Base-by-base conservation (phyloP, 1,140 invertebrate species). In the Cardiocondyla obscurior region DNA sequence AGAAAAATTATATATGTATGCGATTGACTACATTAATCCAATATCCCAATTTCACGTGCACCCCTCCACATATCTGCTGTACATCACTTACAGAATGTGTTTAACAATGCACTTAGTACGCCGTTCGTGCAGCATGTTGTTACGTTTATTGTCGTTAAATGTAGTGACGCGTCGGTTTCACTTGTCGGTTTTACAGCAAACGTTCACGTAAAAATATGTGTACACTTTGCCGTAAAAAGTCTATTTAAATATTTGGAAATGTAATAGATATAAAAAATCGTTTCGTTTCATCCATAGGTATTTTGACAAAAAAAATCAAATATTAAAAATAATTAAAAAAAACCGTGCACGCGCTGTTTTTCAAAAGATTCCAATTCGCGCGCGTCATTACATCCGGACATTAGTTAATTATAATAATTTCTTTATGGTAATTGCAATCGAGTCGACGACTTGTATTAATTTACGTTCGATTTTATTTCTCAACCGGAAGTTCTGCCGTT, bases 171-270 rank as follows among this genome's bases (percentile, higher is more conserved):
- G n/a, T n/a, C n/a, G n/a, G n/a, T n/a, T n/a, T 49, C 30, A 64
- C 73, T 77, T 36, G 46, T 51, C 62, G 33, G 22, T 42, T 79
- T 67, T 67, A 30, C 42, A n/a, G 69, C 53, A 79, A 79, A 79
- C 16, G 19, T 33, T 39, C 16, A 28, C 33, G 12, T 33, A 14
- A 46, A 55, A 53, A 67, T 58, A 72, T 46, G 12, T 44, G 28
- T 22, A 6, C 3, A 7, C 46, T 53, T 42, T 51, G 53, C 25
- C 12, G 25, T 53, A 33, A 30, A 33, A 53, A 14, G 5, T n/a
- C 2, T 6, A 28, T 30, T 22, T 7, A 3, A 39, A 28, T 67
- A 14, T 51, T 25, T 19, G 25, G 36, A 12, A 10, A 42, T 46
- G 28, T 51, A 74, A 33, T 22, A 1, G 16, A 76, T 64, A 64